phyloP scores from a whole-genome alignment of 2,113 vertebrate species.

The Hirundichthys speculiger region DNA sequence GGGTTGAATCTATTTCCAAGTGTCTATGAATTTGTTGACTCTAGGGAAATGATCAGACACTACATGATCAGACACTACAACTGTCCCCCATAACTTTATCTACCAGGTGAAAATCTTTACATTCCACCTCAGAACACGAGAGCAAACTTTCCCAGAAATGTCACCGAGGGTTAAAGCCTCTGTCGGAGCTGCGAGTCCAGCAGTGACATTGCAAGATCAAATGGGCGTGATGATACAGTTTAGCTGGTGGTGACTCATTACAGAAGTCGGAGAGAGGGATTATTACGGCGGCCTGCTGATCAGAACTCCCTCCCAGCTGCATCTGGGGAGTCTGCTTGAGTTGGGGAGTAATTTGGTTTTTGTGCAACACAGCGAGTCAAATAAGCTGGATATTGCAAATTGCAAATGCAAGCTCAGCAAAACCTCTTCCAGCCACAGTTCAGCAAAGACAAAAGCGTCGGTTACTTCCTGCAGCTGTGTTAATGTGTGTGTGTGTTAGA shows the following conservation, averaged over 20 bases:
- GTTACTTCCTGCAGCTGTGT: neutral
- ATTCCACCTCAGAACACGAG: neutral
- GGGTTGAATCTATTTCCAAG: no score
- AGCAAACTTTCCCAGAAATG: conserved; percentile 2
- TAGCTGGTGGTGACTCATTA: conserved; percentile 22
- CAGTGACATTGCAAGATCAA: conserved; percentile 2
- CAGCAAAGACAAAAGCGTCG: neutral
- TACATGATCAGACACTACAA: no score
- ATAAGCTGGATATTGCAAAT: neutral
- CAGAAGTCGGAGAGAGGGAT: conserved; percentile 18
- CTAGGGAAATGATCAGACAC: no score
- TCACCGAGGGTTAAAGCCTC: neutral
- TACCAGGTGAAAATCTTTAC: no score
- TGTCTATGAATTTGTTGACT: no score
- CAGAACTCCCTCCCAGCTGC: conserved; percentile 13
- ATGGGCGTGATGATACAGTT: conserved; percentile 4
- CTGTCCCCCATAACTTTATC: no score
- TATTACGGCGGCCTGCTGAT: conserved; percentile 9
- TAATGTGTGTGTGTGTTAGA: neutral
- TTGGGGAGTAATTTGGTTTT: conserved; percentile 12
- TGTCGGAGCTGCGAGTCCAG: no score
- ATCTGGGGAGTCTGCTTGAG: neutral
- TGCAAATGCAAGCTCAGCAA: neutral
- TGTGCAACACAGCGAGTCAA: neutral
- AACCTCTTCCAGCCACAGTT: neutral